Base-by-base conservation (phyloP, 2,113 vertebrate genomes). In the Macheiramphus alcinus region DNA sequence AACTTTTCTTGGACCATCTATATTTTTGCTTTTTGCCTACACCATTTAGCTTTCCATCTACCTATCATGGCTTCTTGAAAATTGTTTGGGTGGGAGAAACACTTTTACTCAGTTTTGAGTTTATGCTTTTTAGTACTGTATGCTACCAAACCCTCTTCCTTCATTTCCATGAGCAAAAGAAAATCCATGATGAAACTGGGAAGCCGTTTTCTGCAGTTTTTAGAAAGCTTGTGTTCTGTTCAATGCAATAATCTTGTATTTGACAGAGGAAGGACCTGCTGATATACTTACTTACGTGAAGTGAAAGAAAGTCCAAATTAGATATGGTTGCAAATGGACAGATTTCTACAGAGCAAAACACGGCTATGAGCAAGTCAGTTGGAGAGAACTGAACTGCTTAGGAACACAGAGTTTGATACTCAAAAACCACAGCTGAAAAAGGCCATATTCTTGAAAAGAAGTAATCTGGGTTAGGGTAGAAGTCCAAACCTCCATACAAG, bases 121-220 rank as follows among this genome's bases (percentile, higher is more conserved):
- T 95, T 88, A 50, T 91, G 26, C 34, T 36, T 87, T 83, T 75
- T 67, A 45, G 34, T 92, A 55, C 12, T 70, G 5, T 62, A 16
- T 75, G 62, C 68, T 72, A 11, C n/a, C 36, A 58, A 74, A 22
- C 40, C 29, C 31, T 48, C 42, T 86, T 91, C 45, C 43, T 86
- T 93, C 89, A 93, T 90, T 93, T 96, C 62, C 94, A 78, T 94
- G 58, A 88, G 59, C 61, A 78, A 53, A 79, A 93, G 40, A 84
- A 94, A 95, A 93, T 73, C 66, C 74, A 73, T 90, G 91, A 91
- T 91, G 90, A 93, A 96, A 91, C 62, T 48, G 58, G 73, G 78
- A 90, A 95, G 73, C 53, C 63, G 29, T 89, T 95, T 90, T 94
- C 83, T 94, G 61, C 61, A 59, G 52, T 13, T 96, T 91, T 91